Conservation (phyloP, 2,888 invertebrate genomes). For the Acronicta alni region DNA sequence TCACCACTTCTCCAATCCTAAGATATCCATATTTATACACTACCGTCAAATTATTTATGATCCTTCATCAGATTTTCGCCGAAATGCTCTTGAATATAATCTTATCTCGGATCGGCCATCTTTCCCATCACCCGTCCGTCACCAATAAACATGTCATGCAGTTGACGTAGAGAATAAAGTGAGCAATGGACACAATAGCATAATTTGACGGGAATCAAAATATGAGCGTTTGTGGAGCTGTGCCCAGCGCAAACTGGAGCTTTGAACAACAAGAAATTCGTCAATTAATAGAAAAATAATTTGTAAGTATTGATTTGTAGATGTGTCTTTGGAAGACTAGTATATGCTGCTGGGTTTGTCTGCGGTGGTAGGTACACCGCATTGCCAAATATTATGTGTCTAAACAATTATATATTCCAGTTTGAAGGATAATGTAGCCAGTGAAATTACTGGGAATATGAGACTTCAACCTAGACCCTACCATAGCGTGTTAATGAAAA, state of each 20-base stretch:
- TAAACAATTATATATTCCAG: too few relatives aligned
- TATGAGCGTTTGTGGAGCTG: slow-evolving; percentile 49
- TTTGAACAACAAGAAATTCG: not conserved
- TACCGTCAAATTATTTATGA: slow-evolving; percentile 56
- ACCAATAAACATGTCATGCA: slow-evolving; percentile 84
- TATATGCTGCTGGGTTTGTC: too few relatives aligned
- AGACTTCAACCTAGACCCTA: too few relatives aligned
- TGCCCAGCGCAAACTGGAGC: slow-evolving; percentile 34
- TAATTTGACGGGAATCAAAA: slow-evolving; percentile 83
- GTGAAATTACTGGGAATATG: too few relatives aligned
- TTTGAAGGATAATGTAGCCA: too few relatives aligned
- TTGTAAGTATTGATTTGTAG: too few relatives aligned
- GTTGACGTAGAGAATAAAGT: slow-evolving; percentile 75
- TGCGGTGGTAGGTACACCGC: too few relatives aligned
- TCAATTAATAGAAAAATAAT: not conserved
- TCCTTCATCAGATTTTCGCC: slow-evolving; percentile 60
- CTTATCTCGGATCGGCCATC: slow-evolving; percentile 77
- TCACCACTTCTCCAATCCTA: too few relatives aligned
- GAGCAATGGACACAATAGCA: slow-evolving; percentile 79
- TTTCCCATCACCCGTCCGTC: slow-evolving; percentile 62
- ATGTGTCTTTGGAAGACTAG: too few relatives aligned
- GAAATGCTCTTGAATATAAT: slow-evolving; percentile 72
- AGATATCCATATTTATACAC: slow-evolving; percentile 43
- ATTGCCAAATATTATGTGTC: too few relatives aligned
- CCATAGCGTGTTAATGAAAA: too few relatives aligned